Evolutionary conservation across 2,888 invertebrate species (phyloP).

Genomic region (Megastigmus dorsalis): DNA sequence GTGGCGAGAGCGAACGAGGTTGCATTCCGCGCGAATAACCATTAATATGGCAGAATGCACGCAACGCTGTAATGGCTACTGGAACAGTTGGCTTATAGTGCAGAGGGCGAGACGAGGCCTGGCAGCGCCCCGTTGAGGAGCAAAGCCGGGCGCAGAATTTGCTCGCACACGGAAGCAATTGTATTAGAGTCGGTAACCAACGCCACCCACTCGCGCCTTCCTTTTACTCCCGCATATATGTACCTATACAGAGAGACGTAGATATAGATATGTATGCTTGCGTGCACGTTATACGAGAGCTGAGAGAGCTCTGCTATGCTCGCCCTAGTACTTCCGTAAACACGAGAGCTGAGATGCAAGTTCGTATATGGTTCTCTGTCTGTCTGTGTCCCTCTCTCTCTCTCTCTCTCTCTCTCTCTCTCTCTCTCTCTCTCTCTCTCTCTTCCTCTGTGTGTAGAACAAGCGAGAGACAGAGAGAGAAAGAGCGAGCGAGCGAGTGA

Average conservation of each 20-base stretch:
- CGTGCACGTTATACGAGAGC: no score
- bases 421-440: no score
- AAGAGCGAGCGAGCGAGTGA: neutral
- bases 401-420: no score
- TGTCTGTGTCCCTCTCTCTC: no score
- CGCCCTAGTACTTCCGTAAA: constrained; percentile 21
- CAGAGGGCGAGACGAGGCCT: no score
- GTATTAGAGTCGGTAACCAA: constrained; percentile 56
- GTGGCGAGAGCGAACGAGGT: no score
- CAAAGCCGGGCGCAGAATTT: constrained; percentile 15
- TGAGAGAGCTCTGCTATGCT: no score
- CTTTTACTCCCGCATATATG: neutral
- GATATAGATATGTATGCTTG: no score
- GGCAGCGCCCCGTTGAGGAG: neutral
- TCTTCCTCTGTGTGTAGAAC: no score
- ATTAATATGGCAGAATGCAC: constrained; percentile 18
- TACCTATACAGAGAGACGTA: no score
- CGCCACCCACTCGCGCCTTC: no score
- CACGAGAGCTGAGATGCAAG: constrained; percentile 13
- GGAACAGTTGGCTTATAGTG: neutral
- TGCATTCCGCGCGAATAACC: constrained; percentile 26
- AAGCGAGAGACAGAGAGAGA: no score
- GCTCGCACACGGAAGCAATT: constrained; percentile 56
- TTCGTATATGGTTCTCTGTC: neutral
- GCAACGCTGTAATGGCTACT: constrained; percentile 13